A percentile compares a stretch with the other conserved stretches of the same genome.
phyloP scores from a whole-genome alignment of 2,888 invertebrate genomes.

The Caenorhabditis imperialis region DNA sequence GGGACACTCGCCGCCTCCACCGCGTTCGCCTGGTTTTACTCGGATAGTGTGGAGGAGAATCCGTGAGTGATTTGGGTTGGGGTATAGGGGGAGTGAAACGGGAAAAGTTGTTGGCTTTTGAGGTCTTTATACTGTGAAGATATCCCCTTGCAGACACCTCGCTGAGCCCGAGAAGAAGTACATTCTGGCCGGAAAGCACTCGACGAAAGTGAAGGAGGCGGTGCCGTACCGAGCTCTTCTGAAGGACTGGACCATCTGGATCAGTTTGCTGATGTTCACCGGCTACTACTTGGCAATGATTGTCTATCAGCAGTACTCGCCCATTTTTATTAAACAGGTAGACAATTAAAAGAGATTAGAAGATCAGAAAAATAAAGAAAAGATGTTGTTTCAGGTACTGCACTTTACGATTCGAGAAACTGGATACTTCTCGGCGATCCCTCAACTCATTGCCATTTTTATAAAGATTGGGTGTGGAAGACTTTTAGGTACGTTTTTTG shows the following conservation, averaged over 20 bases:
- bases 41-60: slow-evolving; percentile 54
- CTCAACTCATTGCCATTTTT: slow-evolving; percentile 57
- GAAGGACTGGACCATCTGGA: slow-evolving; percentile 55
- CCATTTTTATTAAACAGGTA: slow-evolving; percentile 63
- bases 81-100: no score
- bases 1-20: slow-evolving; percentile 40
- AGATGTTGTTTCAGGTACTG: slow-evolving; percentile 30
- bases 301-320: slow-evolving; percentile 62
- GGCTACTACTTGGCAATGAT: slow-evolving; percentile 65
- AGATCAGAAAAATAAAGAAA: slow-evolving; percentile 3
- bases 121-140: no score
- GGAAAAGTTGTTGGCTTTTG: no score
- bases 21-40: slow-evolving; percentile 53
- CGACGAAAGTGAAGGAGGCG: slow-evolving; percentile 30
- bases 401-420: slow-evolving; percentile 59
- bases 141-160: slow-evolving; percentile 28
- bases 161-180: slow-evolving; percentile 55
- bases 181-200: slow-evolving; percentile 49
- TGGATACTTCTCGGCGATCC: slow-evolving; percentile 63
- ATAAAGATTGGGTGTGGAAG: slow-evolving; percentile 59
- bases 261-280: slow-evolving; percentile 60
- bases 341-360: not conserved
- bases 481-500: slow-evolving; percentile 35
- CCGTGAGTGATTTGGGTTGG: slow-evolving; percentile 18
- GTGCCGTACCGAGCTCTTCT: slow-evolving; percentile 45